Evolutionary conservation across 53 echinoderm and acorn worm genomes (phyloP).

Genomic region (Astropecten irregularis): DNA sequence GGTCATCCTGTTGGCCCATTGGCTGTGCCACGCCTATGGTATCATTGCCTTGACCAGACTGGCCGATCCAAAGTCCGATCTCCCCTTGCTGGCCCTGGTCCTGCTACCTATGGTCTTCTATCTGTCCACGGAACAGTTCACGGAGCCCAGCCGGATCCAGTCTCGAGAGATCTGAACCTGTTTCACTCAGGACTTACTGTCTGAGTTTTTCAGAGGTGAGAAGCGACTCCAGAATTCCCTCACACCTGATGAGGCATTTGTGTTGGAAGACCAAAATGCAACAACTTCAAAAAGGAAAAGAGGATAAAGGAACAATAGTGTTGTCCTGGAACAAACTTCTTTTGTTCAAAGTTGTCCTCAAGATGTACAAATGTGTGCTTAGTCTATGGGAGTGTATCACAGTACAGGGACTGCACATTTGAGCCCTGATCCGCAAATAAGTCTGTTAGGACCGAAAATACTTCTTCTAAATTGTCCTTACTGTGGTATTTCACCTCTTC

Average conservation of each 20-base stretch:
- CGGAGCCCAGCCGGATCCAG: slow-evolving; percentile 70
- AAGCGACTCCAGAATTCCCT: too few relatives aligned
- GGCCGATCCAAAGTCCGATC: slow-evolving; percentile 68
- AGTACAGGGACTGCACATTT: neutral
- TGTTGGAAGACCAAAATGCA: too few relatives aligned
- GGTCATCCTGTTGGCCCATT: slow-evolving; percentile 82
- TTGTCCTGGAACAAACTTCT: too few relatives aligned
- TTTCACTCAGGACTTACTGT: too few relatives aligned
- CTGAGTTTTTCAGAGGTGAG: too few relatives aligned
- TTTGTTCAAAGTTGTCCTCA: too few relatives aligned
- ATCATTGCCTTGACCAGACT: slow-evolving; percentile 90
- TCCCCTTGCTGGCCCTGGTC: slow-evolving; percentile 77
- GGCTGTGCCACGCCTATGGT: slow-evolving; percentile 91
- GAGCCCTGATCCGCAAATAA: neutral
- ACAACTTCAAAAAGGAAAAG: too few relatives aligned
- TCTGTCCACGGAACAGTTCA: slow-evolving; percentile 81
- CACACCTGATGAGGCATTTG: too few relatives aligned
- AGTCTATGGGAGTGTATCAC: too few relatives aligned
- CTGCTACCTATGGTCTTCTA: slow-evolving; percentile 88
- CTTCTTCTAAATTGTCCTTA: too few relatives aligned
- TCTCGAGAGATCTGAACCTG: slow-evolving; percentile 54
- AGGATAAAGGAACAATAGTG: too few relatives aligned
- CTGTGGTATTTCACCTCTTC: neutral
- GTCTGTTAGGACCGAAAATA: neutral
- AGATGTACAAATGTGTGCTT: too few relatives aligned